phyloP scores from a whole-genome alignment of 2,888 invertebrate species.

The Epirrhoe alternata region DNA sequence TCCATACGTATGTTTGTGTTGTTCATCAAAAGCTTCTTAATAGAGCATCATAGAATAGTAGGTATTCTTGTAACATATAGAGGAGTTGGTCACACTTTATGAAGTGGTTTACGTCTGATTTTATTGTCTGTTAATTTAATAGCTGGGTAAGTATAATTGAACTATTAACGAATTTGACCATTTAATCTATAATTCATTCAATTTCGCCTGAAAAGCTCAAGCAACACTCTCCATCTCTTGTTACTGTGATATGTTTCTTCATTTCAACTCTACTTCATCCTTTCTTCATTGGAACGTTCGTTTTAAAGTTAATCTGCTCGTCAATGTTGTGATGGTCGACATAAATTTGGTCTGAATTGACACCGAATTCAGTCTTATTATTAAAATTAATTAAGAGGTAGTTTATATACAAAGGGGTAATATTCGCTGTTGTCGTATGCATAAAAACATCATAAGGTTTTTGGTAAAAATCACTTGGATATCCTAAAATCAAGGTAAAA shows the following conservation, averaged over 20 bases:
- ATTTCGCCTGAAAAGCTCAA: conserved; percentile 18
- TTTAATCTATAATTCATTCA: background rate
- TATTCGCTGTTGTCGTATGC: conserved; percentile 27
- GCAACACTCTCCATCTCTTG: conserved; percentile 18
- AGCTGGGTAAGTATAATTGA: conserved; percentile 2
- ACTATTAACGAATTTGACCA: conserved; percentile 6
- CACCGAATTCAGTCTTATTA: conserved; percentile 84
- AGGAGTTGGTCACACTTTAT: background rate
- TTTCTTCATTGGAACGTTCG: background rate
- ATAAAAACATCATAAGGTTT: conserved; percentile 34
- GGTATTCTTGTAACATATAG: background rate
- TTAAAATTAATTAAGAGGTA: conserved; percentile 74
- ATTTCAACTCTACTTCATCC: conserved; percentile 10
- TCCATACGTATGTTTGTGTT: conserved; percentile 20
- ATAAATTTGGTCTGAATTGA: conserved; percentile 75
- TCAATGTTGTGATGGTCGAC: conserved; percentile 48
- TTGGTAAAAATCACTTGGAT: conserved; percentile 32
- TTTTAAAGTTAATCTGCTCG: conserved; percentile 29
- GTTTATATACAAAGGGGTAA: conserved; percentile 64
- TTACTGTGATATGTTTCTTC: conserved; percentile 32
- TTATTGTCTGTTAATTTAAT: conserved; percentile 21
- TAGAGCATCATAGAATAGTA: conserved; percentile 1
- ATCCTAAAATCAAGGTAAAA: conserved; percentile 41
- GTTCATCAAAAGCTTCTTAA: conserved; percentile 9
- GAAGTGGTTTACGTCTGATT: conserved; percentile 13